A percentile compares a stretch with the other conserved stretches of the same genome.
Conservation (phyloP, 2,113 vertebrate species). For the Tetrax tetrax region DNA sequence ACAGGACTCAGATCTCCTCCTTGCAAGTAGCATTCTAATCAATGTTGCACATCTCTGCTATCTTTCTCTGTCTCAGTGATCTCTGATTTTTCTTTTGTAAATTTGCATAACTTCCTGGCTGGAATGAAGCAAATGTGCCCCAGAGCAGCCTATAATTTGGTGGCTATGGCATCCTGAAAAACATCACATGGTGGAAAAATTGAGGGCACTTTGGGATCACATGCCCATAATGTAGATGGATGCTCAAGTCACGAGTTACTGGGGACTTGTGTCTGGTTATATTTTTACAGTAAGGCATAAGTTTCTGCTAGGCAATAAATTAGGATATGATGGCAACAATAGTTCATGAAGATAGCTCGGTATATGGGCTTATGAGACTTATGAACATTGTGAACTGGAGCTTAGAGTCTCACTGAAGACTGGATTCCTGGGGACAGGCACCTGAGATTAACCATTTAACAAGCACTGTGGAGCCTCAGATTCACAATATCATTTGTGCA, state of each 20-base stretch:
- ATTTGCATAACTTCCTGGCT: neutral
- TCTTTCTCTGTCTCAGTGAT: neutral
- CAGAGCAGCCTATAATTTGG: neutral
- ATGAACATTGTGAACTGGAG: neutral
- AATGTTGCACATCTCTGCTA: neutral
- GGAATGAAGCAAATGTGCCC: neutral
- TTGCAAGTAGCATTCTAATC: accelerated
- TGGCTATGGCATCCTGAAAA: neutral
- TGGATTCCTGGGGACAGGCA: neutral
- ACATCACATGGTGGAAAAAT: neutral
- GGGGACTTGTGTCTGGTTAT: neutral
- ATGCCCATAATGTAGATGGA: neutral
- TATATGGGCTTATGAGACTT: neutral
- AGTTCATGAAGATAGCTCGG: neutral
- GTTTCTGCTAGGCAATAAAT: neutral
- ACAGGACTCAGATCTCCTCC: neutral
- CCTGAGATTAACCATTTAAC: neutral
- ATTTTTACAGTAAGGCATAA: neutral
- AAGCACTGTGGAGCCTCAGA: neutral
- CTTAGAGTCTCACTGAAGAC: neutral
- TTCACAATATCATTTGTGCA: neutral
- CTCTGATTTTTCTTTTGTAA: neutral
- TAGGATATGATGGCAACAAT: neutral
- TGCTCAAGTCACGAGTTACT: neutral
- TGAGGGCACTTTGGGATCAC: neutral